These are phyloP conservation scores for Ictidomys tridecemlineatus DNA, from an alignment of 2,113 vertebrate species.

Conservation along the genomic window DNA sequence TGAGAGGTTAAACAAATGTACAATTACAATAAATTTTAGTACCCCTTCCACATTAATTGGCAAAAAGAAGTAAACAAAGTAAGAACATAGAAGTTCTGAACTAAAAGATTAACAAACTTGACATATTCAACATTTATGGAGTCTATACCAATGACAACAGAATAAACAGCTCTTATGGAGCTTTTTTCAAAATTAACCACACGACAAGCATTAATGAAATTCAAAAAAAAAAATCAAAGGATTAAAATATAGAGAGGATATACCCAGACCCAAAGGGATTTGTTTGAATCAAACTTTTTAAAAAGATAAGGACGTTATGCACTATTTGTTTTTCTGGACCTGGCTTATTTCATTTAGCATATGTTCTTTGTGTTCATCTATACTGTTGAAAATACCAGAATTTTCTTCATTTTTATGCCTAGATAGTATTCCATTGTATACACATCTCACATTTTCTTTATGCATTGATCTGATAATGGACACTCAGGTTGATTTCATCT, in stretches of 20 bases:
- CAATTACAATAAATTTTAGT: not conserved
- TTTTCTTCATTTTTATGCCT: not conserved
- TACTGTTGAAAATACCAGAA: not conserved
- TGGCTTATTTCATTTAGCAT: not conserved
- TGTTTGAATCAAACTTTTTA: not conserved
- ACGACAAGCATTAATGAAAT: not conserved
- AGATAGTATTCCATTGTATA: not conserved
- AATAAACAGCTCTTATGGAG: not conserved
- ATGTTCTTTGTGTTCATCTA: not conserved
- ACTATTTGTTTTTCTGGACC: not conserved
- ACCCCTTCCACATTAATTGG: not conserved
- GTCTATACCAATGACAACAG: not conserved
- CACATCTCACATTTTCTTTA: not conserved
- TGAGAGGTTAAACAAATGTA: not conserved
- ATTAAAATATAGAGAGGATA: not conserved
- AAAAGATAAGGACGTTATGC: not conserved
- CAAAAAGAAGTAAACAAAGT: not conserved
- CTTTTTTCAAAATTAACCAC: not conserved
- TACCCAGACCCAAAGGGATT: not conserved
- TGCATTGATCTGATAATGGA: not conserved
- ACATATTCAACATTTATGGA: not conserved
- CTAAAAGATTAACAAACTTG: not conserved
- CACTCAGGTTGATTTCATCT: not conserved
- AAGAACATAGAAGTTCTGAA: not conserved
- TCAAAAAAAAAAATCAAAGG: not conserved